These are phyloP conservation scores for Lasioglossum vierecki DNA, from an alignment of 2,888 invertebrate species.

Conservation along the genomic window DNA sequence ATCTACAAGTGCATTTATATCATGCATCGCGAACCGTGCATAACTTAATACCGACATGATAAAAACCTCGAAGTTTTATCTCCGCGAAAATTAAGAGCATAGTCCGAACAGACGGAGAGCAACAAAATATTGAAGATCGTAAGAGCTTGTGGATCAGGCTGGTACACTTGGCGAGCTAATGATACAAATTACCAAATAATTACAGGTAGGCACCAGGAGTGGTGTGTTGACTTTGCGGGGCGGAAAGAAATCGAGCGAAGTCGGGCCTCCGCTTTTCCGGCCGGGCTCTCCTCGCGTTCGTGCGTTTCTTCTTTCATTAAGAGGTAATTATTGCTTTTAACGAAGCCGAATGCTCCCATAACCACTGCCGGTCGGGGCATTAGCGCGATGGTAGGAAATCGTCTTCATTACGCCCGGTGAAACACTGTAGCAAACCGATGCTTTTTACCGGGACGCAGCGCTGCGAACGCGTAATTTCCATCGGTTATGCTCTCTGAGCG, in stretches of 20 bases:
- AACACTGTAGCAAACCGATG: constrained; percentile 43
- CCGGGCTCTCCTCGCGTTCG: background rate
- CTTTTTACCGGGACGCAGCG: constrained; percentile 22
- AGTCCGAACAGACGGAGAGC: background rate
- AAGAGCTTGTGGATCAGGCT: background rate
- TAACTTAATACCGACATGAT: background rate
- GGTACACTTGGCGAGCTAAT: constrained; percentile 5
- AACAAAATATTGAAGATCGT: background rate
- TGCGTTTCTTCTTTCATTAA: constrained; percentile 46
- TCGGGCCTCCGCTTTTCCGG: constrained; percentile 13
- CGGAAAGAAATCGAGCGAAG: background rate
- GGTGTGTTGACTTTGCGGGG: background rate
- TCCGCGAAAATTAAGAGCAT: background rate
- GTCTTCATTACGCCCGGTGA: constrained; percentile 52
- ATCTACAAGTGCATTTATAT: background rate
- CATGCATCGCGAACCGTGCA: background rate
- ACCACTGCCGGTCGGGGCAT: constrained; percentile 28
- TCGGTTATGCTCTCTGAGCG: constrained; percentile 51
- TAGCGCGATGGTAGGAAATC: constrained; percentile 43
- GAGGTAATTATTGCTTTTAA: constrained; percentile 43
- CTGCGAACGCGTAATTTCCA: constrained; percentile 45
- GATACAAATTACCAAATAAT: background rate
- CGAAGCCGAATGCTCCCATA: constrained; percentile 47
- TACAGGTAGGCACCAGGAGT: background rate
- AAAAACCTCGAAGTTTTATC: background rate